Conservation (phyloP, 2,113 vertebrate species). For the Heterocephalus glaber region DNA sequence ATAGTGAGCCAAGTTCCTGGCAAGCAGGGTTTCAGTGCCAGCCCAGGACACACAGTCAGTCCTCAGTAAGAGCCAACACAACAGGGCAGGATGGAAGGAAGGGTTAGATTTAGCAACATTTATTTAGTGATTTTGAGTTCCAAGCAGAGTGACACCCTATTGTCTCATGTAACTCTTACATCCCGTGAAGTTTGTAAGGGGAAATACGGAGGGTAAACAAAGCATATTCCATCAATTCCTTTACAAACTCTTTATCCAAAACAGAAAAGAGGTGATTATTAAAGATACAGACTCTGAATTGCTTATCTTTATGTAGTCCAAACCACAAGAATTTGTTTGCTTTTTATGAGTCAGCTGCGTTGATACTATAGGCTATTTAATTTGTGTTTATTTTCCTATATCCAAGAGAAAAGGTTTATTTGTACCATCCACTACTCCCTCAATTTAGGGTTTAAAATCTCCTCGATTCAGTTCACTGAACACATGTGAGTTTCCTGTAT, state of each 20-base stretch:
- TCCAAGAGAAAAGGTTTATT: conserved; percentile 44
- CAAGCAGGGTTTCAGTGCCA: neutral
- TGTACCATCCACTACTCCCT: neutral
- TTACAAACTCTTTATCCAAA: neutral
- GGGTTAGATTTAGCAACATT: neutral
- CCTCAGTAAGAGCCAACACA: neutral
- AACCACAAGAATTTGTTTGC: conserved; percentile 28
- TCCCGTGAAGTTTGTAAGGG: neutral
- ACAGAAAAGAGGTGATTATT: neutral
- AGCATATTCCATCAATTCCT: neutral
- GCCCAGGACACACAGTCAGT: neutral
- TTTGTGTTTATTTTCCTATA: conserved; percentile 21
- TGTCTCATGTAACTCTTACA: neutral
- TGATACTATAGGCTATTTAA: neutral
- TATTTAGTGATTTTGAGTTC: neutral
- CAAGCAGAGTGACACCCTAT: neutral
- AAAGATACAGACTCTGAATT: neutral
- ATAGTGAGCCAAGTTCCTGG: neutral
- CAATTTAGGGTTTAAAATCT: neutral
- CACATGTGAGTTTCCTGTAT: neutral
- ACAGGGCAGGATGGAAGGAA: neutral
- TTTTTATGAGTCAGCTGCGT: conserved; percentile 42
- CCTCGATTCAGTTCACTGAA: neutral
- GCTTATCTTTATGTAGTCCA: neutral
- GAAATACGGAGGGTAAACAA: neutral